A percentile compares a stretch with the other conserved stretches of the same genome.
Evolutionary conservation across 2,797 vertebrate genomes (phyloP).

Genomic region (Astyanax mexicanus): DNA sequence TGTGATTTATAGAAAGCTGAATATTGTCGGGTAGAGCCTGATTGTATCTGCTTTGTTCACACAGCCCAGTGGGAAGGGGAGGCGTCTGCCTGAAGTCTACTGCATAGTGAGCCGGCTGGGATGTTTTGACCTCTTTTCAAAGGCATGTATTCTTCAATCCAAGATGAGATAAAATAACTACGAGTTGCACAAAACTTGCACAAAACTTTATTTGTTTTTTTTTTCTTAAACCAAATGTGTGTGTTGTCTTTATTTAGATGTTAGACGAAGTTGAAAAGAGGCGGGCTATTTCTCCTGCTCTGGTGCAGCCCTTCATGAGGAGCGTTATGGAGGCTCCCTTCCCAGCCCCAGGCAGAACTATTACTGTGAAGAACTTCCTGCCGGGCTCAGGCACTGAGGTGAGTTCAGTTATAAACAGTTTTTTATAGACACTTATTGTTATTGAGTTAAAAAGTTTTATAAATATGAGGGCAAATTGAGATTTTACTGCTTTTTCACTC

Average conservation of each 20-base stretch:
- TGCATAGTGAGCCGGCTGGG: slow-evolving; percentile 98
- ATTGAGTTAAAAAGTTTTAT: neutral
- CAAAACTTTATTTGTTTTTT: neutral
- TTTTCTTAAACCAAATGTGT: neutral
- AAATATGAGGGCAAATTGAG: neutral
- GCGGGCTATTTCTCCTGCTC: slow-evolving; percentile 92
- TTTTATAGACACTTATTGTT: neutral
- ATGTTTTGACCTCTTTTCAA: slow-evolving; percentile 98
- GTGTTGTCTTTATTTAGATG: slow-evolving; percentile 78
- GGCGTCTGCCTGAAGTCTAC: slow-evolving; percentile 95
- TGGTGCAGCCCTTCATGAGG: slow-evolving; percentile 98
- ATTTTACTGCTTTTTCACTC: neutral
- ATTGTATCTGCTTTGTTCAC: slow-evolving; percentile 54
- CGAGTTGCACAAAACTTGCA: neutral
- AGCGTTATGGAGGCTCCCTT: slow-evolving; percentile 98
- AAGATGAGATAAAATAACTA: neutral
- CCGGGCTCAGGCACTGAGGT: slow-evolving; percentile 98
- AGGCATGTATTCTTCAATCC: slow-evolving; percentile 80
- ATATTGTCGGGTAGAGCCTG: neutral
- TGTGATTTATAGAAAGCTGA: neutral
- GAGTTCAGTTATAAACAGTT: slow-evolving; percentile 37
- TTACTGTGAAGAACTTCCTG: slow-evolving; percentile 95
- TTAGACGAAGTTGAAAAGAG: slow-evolving; percentile 98
- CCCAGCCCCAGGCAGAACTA: slow-evolving; percentile 92
- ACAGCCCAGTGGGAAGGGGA: slow-evolving; percentile 91